Conservation (phyloP, 2,888 invertebrate genomes). For the Chrysodeixis includens region DNA sequence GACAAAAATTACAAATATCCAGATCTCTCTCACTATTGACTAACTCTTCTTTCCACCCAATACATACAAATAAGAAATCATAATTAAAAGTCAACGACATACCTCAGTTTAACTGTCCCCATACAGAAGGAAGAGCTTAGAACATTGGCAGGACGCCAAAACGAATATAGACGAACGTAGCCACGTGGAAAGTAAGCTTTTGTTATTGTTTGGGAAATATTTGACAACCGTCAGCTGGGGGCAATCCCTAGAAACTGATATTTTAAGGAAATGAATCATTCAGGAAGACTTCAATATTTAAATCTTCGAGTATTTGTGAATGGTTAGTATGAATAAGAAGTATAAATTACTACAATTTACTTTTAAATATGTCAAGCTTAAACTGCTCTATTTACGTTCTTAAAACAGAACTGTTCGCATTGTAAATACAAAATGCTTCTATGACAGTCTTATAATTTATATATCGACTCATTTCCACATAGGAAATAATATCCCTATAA, state of each 20-base stretch:
- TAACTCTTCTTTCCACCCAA: constrained; percentile 17
- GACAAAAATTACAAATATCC: background rate
- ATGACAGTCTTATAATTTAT: no score
- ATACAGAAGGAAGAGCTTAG: constrained; percentile 57
- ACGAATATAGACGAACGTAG: constrained; percentile 56
- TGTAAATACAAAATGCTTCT: no score
- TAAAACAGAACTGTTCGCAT: no score
- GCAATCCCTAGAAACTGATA: constrained; percentile 17
- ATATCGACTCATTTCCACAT: no score
- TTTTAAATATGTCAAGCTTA: no score
- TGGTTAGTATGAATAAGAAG: background rate
- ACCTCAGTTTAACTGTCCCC: constrained; percentile 53
- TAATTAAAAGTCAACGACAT: constrained; percentile 57
- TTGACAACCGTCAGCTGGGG: constrained; percentile 51
- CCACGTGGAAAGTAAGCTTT: constrained; percentile 57
- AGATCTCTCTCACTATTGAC: background rate
- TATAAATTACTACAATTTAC: background rate
- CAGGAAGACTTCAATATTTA: no score
- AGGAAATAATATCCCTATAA: no score
- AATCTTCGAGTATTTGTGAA: background rate
- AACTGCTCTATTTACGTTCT: no score
- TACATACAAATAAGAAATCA: constrained; percentile 33
- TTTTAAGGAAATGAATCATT: background rate
- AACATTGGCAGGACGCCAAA: constrained; percentile 58
- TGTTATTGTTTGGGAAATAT: constrained; percentile 58